phyloP scores from a whole-genome alignment of 2,888 invertebrate species.

The Melolontha melolontha region DNA sequence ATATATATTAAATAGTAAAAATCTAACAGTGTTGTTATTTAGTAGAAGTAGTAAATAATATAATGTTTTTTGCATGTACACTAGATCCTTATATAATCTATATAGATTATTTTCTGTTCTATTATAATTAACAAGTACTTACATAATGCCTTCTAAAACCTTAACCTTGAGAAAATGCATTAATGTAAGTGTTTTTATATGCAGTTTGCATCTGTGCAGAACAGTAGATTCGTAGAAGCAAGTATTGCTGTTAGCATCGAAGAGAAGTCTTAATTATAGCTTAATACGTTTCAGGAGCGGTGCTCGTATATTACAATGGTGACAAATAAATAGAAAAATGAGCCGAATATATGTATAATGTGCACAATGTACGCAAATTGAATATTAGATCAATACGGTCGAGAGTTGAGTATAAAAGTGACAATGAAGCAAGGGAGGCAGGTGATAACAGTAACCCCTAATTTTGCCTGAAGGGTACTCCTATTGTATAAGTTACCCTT shows the following conservation, averaged over 20 bases:
- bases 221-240: constrained; percentile 22
- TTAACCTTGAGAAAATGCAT: too few species aligned
- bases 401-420: constrained; percentile 41
- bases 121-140: too few species aligned
- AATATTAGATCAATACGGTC: constrained; percentile 49
- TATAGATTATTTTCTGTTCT: too few species aligned
- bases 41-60: too few species aligned
- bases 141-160: too few species aligned
- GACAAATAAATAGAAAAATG: constrained; percentile 25
- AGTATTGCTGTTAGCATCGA: constrained; percentile 10
- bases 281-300: constrained; percentile 20
- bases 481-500: constrained; percentile 50
- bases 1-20: too few species aligned
- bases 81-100: too few species aligned
- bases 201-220: constrained; percentile 15
- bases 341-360: constrained; percentile 4
- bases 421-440: constrained; percentile 47
- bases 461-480: constrained; percentile 55
- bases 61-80: too few species aligned
- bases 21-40: too few species aligned
- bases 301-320: constrained; percentile 13
- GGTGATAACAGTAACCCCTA: constrained; percentile 57
- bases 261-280: constrained; percentile 30
- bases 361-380: constrained; percentile 47
- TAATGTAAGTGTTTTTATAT: too few species aligned